A percentile compares a stretch with the other conserved stretches of the same genome.
Evolutionary conservation across 2,888 invertebrate genomes (phyloP).

Genomic region (Julus scandinavius): DNA sequence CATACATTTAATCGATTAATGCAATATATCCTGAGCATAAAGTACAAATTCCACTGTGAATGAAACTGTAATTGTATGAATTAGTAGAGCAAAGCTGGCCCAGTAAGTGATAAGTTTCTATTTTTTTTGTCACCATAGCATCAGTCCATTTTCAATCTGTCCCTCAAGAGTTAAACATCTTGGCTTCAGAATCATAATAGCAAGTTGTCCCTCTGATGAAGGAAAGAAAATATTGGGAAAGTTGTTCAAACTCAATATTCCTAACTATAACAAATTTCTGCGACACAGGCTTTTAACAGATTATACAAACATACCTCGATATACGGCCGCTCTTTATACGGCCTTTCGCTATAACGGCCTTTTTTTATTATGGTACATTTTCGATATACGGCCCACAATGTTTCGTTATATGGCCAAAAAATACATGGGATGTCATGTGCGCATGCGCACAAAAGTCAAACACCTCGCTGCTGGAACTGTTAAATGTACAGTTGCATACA

Average conservation of each 20-base stretch:
- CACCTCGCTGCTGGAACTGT: too few relatives aligned
- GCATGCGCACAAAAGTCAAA: too few relatives aligned
- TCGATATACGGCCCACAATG: too few relatives aligned
- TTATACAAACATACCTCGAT: too few relatives aligned
- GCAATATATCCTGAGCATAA: not conserved
- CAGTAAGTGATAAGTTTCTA: not conserved
- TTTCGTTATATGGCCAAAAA: too few relatives aligned
- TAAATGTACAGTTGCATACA: too few relatives aligned
- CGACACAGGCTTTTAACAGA: not conserved
- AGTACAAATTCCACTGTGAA: not conserved
- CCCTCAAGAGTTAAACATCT: not conserved
- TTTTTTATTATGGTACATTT: too few relatives aligned
- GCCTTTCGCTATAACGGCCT: too few relatives aligned
- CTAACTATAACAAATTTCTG: not conserved
- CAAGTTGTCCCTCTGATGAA: not conserved
- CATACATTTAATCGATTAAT: not conserved
- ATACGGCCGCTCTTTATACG: too few relatives aligned
- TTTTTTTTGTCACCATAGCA: not conserved
- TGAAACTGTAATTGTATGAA: not conserved
- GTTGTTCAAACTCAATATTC: not conserved
- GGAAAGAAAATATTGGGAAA: not conserved
- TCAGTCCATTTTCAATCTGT: not conserved
- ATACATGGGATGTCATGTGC: too few relatives aligned
- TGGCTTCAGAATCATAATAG: not conserved
- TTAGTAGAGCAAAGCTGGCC: not conserved